These are phyloP conservation scores for Allygus modestus DNA, from an alignment of 2,888 invertebrate genomes.

Conservation along the genomic window DNA sequence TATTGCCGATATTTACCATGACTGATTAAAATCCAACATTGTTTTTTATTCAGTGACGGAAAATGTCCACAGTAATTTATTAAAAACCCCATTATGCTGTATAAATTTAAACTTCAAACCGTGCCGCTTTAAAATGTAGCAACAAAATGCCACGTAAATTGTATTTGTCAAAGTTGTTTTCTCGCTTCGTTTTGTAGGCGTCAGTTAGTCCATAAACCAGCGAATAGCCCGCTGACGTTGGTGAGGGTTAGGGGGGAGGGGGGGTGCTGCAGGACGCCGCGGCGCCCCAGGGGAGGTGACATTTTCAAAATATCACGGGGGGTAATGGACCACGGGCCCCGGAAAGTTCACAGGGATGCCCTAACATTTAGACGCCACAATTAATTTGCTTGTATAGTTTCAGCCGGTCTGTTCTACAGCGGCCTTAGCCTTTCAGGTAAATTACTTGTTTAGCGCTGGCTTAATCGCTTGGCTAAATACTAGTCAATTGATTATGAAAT, in stretches of 20 bases:
- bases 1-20: too few species aligned
- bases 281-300: conserved; percentile 37
- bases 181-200: not conserved
- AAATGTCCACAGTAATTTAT: too few species aligned
- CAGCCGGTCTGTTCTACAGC: not conserved
- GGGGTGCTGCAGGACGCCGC: not conserved
- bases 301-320: conserved; percentile 56
- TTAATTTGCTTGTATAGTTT: conserved; percentile 4
- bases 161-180: too few species aligned
- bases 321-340: conserved; percentile 29
- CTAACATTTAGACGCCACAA: conserved; percentile 40
- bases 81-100: too few species aligned
- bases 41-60: too few species aligned
- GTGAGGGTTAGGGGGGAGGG: not conserved
- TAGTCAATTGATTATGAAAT: not conserved
- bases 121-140: too few species aligned
- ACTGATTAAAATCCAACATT: too few species aligned
- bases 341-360: conserved; percentile 21
- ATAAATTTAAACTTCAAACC: too few species aligned
- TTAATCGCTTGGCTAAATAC: not conserved
- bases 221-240: not conserved
- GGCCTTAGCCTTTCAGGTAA: not conserved
- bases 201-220: not conserved
- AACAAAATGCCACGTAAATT: too few species aligned
- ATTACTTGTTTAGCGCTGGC: not conserved